phyloP scores from a whole-genome alignment of 2,797 vertebrate genomes.

The Lindbergichthys nudifrons region DNA sequence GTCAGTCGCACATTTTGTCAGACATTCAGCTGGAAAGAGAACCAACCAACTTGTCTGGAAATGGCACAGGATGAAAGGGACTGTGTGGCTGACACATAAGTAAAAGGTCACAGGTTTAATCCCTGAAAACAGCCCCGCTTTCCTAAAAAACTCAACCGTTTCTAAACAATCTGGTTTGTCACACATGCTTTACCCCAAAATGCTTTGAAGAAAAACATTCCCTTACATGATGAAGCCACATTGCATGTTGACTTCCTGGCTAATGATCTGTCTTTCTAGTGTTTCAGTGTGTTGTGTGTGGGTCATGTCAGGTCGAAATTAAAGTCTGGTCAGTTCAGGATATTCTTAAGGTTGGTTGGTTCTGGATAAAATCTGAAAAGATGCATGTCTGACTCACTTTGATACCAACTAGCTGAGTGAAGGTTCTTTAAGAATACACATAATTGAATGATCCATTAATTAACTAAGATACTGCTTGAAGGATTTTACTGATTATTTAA shows the following conservation, averaged over 20 bases:
- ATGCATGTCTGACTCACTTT: not conserved
- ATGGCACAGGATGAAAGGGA: not conserved
- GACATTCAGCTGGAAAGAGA: not conserved
- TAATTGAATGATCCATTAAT: not conserved
- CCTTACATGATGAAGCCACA: not conserved
- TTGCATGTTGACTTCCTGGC: not conserved
- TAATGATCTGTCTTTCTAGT: not conserved
- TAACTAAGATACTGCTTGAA: not conserved
- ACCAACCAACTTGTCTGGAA: not conserved
- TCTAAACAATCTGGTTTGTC: not conserved
- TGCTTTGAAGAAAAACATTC: not conserved
- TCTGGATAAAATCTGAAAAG: not conserved
- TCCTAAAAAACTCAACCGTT: not conserved
- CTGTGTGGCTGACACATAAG: not conserved
- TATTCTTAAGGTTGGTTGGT: not conserved
- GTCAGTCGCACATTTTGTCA: not conserved
- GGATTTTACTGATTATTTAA: not conserved
- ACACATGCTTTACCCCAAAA: not conserved
- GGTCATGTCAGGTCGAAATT: not conserved
- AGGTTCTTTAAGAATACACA: not conserved
- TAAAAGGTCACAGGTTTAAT: conserved; percentile 13
- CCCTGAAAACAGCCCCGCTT: not conserved
- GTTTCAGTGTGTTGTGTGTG: not conserved
- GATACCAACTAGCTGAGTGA: not conserved
- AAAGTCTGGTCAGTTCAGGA: not conserved